Percentiles rank a stretch among this genome's conserved stretches.
Conservation (phyloP, 2,797 vertebrate species). For the Leucoraja ocellata region DNA sequence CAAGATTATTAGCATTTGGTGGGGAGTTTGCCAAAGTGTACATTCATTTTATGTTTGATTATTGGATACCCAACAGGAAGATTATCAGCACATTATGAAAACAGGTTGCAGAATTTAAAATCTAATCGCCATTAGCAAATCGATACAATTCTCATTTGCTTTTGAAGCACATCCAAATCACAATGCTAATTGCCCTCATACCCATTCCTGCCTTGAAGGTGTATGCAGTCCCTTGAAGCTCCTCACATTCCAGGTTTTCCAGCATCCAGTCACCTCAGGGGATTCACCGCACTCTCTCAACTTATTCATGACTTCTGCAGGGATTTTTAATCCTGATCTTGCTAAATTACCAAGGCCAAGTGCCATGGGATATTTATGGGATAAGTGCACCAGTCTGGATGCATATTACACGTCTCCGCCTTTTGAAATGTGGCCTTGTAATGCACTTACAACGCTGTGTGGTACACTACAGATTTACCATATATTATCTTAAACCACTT, state of each 20-base stretch:
- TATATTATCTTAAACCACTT: slow-evolving; percentile 16
- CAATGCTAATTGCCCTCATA: not conserved
- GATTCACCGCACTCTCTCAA: not conserved
- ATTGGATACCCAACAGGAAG: not conserved
- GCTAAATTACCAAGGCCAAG: not conserved
- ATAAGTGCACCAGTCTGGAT: not conserved
- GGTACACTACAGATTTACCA: not conserved
- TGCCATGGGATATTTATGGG: not conserved
- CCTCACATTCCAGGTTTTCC: not conserved
- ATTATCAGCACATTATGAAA: not conserved
- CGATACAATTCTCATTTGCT: not conserved
- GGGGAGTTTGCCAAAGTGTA: not conserved
- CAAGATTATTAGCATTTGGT: too few relatives aligned
- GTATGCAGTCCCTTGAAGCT: not conserved
- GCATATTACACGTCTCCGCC: not conserved
- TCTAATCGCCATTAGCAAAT: not conserved
- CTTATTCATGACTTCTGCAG: not conserved
- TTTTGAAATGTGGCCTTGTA: not conserved
- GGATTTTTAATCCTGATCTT: slow-evolving; percentile 5
- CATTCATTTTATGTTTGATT: not conserved
- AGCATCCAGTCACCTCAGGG: not conserved
- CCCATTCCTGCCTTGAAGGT: not conserved
- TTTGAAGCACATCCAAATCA: not conserved
- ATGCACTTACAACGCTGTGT: not conserved
- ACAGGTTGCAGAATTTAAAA: not conserved